phyloP scores from a whole-genome alignment of 2,888 invertebrate genomes.

The Mythimna ferrago region DNA sequence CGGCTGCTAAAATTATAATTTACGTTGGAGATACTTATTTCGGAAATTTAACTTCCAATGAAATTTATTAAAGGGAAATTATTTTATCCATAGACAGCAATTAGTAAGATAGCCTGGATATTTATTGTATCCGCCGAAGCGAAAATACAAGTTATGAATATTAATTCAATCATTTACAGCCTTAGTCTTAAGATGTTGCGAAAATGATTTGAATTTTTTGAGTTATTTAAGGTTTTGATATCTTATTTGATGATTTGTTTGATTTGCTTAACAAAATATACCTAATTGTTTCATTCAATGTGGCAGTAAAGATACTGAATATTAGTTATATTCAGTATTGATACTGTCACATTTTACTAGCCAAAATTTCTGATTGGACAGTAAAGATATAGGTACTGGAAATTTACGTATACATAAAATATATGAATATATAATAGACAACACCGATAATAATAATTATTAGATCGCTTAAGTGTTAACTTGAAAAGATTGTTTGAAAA shows the following conservation, averaged over 20 bases:
- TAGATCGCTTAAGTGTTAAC: too few relatives aligned
- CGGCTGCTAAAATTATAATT: slow-evolving; percentile 51
- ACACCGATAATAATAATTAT: too few relatives aligned
- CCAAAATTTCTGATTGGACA: too few relatives aligned
- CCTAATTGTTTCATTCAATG: too few relatives aligned
- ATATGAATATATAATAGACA: too few relatives aligned
- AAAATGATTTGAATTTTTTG: slow-evolving; percentile 4
- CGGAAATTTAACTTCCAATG: slow-evolving; percentile 55
- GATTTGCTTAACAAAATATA: neutral
- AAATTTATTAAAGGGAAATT: slow-evolving; percentile 60
- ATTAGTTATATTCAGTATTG: too few relatives aligned
- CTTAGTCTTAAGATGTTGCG: slow-evolving; percentile 12
- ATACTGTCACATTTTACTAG: too few relatives aligned
- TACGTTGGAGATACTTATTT: slow-evolving; percentile 47
- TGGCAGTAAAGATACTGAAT: too few relatives aligned
- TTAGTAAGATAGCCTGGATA: slow-evolving; percentile 54
- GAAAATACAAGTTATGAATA: slow-evolving; percentile 50
- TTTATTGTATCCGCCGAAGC: slow-evolving; percentile 54
- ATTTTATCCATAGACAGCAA: slow-evolving; percentile 58
- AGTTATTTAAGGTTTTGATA: neutral
- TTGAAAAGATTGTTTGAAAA: too few relatives aligned
- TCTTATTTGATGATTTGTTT: neutral
- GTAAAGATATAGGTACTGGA: too few relatives aligned
- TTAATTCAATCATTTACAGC: slow-evolving; percentile 41
- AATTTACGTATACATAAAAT: too few relatives aligned